Conservation (phyloP, 2,113 vertebrate genomes). For the Elephas maximus region DNA sequence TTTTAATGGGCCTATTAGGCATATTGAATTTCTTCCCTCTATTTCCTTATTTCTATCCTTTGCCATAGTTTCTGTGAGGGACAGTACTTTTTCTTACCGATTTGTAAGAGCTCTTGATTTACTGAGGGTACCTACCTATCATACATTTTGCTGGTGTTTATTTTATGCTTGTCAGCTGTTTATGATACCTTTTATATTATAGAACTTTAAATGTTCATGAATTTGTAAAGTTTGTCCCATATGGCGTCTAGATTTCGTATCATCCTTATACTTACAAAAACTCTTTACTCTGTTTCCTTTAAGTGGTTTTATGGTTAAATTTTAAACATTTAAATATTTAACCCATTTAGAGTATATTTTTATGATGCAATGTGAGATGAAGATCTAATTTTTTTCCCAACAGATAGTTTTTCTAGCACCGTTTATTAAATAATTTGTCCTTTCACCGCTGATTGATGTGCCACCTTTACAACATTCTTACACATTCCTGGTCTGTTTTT, state of each 20-base stretch:
- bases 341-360: conserved; percentile 48
- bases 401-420: conserved; percentile 16
- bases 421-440: conserved; percentile 30
- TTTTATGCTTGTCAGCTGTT: conserved; percentile 54
- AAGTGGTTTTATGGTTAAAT: conserved; percentile 30
- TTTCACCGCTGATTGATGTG: neutral
- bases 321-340: conserved; percentile 49
- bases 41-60: conserved; percentile 27
- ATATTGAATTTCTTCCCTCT: conserved; percentile 35
- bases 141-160: conserved; percentile 24
- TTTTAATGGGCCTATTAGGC: neutral
- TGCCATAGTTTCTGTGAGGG: neutral
- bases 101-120: conserved; percentile 18
- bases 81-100: conserved; percentile 21
- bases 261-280: conserved; percentile 33
- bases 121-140: neutral
- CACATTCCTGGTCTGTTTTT: neutral
- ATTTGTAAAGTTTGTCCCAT: neutral
- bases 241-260: conserved; percentile 29
- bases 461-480: neutral
- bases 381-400: neutral
- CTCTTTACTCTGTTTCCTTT: conserved; percentile 25
- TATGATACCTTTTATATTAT: neutral
- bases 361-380: neutral
- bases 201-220: conserved; percentile 34